phyloP scores from a whole-genome alignment of 1,140 invertebrate species.

The Ganaspis sp. region DNA sequence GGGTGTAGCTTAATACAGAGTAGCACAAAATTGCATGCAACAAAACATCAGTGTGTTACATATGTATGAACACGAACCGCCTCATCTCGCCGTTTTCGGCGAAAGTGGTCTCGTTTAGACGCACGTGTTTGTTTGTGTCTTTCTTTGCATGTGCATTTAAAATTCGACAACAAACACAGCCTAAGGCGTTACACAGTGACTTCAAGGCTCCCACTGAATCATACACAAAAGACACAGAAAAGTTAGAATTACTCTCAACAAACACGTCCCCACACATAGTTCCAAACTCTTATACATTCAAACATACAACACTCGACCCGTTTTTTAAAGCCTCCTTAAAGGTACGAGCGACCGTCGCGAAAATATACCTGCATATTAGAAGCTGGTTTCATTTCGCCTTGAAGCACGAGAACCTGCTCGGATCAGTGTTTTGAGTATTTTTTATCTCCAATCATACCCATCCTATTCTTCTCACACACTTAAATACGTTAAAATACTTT shows the following conservation, averaged over 20 bases:
- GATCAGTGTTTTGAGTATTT: slow-evolving; percentile 12
- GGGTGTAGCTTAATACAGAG: not conserved
- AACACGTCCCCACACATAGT: slow-evolving; percentile 36
- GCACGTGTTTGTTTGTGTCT: slow-evolving; percentile 22
- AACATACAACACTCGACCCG: slow-evolving; percentile 50
- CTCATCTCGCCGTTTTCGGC: not conserved
- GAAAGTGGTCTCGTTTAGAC: slow-evolving; percentile 31
- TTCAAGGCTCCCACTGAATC: slow-evolving; percentile 5
- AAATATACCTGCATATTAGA: slow-evolving; percentile 43
- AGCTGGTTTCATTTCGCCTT: not conserved
- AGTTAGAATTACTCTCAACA: slow-evolving; percentile 14
- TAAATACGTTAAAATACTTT: not conserved
- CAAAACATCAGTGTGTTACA: not conserved
- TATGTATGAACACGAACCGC: not conserved
- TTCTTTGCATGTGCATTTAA: slow-evolving; percentile 8
- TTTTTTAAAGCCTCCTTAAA: slow-evolving; percentile 50
- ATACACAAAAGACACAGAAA: not conserved
- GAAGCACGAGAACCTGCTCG: not conserved
- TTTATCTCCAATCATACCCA: not conserved
- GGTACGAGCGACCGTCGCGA: slow-evolving; percentile 46
- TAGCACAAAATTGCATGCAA: not conserved
- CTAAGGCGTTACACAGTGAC: not conserved
- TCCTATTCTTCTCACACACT: not conserved
- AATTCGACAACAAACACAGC: slow-evolving; percentile 6
- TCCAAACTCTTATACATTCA: slow-evolving; percentile 41